These are phyloP conservation scores for Tenthredo scrophulariae DNA, from an alignment of 2,888 invertebrate species.

Conservation along the genomic window DNA sequence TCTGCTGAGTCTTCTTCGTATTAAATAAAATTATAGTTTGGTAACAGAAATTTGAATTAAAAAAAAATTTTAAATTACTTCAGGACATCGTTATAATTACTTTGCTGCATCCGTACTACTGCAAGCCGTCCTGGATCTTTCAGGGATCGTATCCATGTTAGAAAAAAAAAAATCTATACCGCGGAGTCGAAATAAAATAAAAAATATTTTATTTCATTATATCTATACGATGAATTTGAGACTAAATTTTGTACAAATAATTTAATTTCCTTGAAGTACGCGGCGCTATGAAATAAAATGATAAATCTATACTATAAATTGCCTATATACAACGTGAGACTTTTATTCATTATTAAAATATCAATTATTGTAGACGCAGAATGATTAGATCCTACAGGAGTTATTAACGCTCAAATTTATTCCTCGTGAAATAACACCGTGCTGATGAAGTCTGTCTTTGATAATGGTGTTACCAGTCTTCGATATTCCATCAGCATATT, in stretches of 20 bases:
- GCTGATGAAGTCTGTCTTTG: slow-evolving; percentile 80
- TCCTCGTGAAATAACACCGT: slow-evolving; percentile 45
- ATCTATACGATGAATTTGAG: not conserved
- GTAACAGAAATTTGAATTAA: not conserved
- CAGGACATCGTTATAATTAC: not conserved
- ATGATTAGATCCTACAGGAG: not conserved
- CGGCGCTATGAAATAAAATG: not conserved
- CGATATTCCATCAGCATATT: slow-evolving; percentile 84
- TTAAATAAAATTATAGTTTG: not conserved
- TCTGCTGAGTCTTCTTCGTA: not conserved
- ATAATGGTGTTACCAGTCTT: slow-evolving; percentile 83
- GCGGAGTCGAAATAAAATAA: not conserved
- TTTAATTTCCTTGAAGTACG: not conserved
- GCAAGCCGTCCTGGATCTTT: not conserved
- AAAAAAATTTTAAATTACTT: not conserved
- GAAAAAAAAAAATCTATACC: not conserved
- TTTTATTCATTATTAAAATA: not conserved
- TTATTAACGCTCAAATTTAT: not conserved
- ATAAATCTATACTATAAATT: not conserved
- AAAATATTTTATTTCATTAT: not conserved
- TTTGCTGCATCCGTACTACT: not conserved
- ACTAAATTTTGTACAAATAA: not conserved
- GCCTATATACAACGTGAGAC: not conserved
- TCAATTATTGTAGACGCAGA: not conserved
- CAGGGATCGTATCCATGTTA: slow-evolving; percentile 27